Evolutionary conservation across 2,888 invertebrate genomes (phyloP).

Genomic region (Oscheius sp.): DNA sequence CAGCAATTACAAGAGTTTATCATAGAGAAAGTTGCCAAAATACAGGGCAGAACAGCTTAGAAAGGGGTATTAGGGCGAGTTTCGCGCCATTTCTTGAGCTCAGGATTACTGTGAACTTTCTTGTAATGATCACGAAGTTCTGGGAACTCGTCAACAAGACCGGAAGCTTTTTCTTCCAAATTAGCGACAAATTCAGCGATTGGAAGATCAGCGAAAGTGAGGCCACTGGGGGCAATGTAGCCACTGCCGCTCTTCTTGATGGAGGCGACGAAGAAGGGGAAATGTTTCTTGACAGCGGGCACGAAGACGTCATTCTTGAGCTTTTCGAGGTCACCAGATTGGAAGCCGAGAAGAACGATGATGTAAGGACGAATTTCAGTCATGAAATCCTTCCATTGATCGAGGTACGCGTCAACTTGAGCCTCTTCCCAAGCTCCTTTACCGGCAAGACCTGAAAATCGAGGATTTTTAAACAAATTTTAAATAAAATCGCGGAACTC

Average conservation of each 20-base stretch:
- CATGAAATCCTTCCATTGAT: constrained; percentile 58
- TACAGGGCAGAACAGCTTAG: no score
- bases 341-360: constrained; percentile 52
- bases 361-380: constrained; percentile 48
- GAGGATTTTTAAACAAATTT: no score
- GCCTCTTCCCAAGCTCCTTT: constrained; percentile 41
- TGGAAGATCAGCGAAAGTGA: constrained; percentile 64
- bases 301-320: constrained; percentile 51
- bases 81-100: constrained; percentile 63
- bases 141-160: constrained; percentile 56
- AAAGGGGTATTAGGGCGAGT: constrained; percentile 43
- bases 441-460: neutral
- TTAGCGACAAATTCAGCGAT: constrained; percentile 59
- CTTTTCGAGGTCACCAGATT: constrained; percentile 46
- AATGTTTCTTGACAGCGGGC: constrained; percentile 60
- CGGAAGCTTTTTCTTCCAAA: constrained; percentile 44
- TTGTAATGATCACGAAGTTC: constrained; percentile 55
- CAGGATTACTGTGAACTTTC: constrained; percentile 58
- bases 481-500: no score
- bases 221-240: constrained; percentile 53
- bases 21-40: no score
- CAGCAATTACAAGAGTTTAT: no score
- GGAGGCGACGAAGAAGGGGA: constrained; percentile 53
- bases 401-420: constrained; percentile 54
- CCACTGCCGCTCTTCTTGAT: constrained; percentile 55